Percentiles rank a stretch among this genome's conserved stretches.
These are phyloP conservation scores for Trogon surrucura DNA, from an alignment of 2,113 vertebrate species.

Conservation along the genomic window DNA sequence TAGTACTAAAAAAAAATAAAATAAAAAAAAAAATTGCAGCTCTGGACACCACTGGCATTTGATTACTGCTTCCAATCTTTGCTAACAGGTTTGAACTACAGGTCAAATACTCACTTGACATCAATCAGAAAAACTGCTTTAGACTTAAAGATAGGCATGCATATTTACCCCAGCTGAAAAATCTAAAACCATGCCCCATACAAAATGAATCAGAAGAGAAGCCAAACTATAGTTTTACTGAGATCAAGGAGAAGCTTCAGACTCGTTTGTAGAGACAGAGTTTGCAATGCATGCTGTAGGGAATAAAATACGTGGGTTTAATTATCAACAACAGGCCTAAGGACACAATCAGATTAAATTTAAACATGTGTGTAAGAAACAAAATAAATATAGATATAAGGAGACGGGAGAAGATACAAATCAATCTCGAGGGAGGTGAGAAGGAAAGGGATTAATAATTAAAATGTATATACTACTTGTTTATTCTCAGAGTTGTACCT, in stretches of 20 bases:
- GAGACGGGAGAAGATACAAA: slow-evolving; percentile 53
- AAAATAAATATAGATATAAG: slow-evolving; percentile 77
- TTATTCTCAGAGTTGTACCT: slow-evolving; percentile 56
- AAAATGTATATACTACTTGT: slow-evolving; percentile 48
- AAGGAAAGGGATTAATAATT: slow-evolving; percentile 63
- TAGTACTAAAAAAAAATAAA: neutral
- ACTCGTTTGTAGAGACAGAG: slow-evolving; percentile 49
- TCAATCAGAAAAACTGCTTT: neutral
- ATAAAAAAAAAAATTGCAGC: neutral
- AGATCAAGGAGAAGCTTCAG: slow-evolving; percentile 50
- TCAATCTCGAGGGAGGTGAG: slow-evolving; percentile 63
- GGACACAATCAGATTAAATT: slow-evolving; percentile 72
- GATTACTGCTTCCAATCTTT: neutral
- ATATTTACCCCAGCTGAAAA: slow-evolving; percentile 2
- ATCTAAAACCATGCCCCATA: neutral
- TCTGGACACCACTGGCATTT: neutral
- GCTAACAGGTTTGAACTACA: neutral
- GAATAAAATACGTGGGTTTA: slow-evolving; percentile 70
- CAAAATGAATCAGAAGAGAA: slow-evolving; percentile 20
- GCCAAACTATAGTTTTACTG: slow-evolving; percentile 28
- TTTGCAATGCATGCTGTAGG: slow-evolving; percentile 56
- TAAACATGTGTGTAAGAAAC: slow-evolving; percentile 66
- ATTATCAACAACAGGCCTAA: slow-evolving; percentile 73
- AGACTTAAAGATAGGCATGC: neutral
- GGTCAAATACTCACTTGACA: slow-evolving; percentile 10